Evolutionary conservation across 2,888 invertebrate species (phyloP).

Genomic region (Dusona sp.): DNA sequence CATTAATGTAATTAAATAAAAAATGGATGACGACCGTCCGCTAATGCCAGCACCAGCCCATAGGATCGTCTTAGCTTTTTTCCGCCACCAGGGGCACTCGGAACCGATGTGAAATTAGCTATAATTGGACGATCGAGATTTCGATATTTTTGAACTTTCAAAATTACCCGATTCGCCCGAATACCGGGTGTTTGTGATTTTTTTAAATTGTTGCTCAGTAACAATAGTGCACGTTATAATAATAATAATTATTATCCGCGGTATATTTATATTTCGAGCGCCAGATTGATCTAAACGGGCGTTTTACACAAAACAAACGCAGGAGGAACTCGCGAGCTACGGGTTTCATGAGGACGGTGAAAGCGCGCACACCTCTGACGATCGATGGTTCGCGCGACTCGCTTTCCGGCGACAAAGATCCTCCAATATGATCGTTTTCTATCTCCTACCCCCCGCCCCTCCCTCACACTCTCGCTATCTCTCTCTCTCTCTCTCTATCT

Average conservation of each 20-base stretch:
- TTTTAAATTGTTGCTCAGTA: neutral
- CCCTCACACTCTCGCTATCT: neutral
- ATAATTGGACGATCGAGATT: neutral
- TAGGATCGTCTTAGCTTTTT: neutral
- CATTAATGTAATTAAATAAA: neutral
- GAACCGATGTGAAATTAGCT: neutral
- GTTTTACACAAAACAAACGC: constrained; percentile 44
- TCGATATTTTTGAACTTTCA: neutral
- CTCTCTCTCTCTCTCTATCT: neutral
- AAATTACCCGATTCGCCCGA: neutral
- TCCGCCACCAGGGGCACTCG: neutral
- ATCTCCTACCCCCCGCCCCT: neutral
- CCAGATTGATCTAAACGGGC: neutral
- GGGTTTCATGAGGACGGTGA: constrained; percentile 50
- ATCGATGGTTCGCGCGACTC: constrained; percentile 46
- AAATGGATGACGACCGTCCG: neutral
- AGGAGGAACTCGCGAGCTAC: constrained; percentile 1
- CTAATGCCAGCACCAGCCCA: neutral
- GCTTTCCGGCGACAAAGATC: constrained; percentile 49
- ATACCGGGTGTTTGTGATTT: neutral
- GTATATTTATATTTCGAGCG: neutral
- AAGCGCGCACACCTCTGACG: constrained; percentile 53
- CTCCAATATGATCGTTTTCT: constrained; percentile 44
- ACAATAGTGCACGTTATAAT: neutral
- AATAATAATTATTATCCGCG: neutral